A percentile compares a stretch with the other conserved stretches of the same genome.
These are phyloP conservation scores for Pteromalus puparum DNA, from an alignment of 1,140 invertebrate species.

Conservation along the genomic window DNA sequence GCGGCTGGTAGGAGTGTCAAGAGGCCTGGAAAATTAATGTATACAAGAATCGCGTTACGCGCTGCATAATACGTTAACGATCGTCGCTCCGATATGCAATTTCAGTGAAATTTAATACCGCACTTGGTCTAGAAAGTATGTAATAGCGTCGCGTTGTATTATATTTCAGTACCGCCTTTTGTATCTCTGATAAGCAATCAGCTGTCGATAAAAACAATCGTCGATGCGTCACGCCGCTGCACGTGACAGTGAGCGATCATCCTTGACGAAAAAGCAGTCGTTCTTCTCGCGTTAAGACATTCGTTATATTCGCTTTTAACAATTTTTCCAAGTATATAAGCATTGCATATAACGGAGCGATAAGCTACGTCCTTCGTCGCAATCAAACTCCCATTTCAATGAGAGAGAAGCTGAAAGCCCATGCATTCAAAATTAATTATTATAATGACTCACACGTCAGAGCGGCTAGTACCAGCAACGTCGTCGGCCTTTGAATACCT, in stretches of 20 bases:
- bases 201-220: no score
- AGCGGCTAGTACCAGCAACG: background rate
- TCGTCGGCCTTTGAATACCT: constrained; percentile 6
- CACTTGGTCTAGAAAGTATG: background rate
- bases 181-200: no score
- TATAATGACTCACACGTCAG: constrained; percentile 37
- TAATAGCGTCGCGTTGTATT: no score
- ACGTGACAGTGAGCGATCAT: no score
- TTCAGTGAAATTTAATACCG: background rate
- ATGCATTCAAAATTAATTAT: background rate
- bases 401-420: background rate
- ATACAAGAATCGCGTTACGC: background rate
- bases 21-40: background rate
- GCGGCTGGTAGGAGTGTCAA: constrained; percentile 77
- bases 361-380: no score
- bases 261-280: no score
- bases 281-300: no score
- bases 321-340: no score
- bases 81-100: background rate
- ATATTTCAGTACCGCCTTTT: no score
- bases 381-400: background rate
- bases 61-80: background rate
- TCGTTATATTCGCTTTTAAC: no score
- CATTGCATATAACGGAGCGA: no score
- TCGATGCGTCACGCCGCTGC: no score